Conservation (phyloP, 2,797 vertebrate genomes). For the Semaprochilodus insignis region DNA sequence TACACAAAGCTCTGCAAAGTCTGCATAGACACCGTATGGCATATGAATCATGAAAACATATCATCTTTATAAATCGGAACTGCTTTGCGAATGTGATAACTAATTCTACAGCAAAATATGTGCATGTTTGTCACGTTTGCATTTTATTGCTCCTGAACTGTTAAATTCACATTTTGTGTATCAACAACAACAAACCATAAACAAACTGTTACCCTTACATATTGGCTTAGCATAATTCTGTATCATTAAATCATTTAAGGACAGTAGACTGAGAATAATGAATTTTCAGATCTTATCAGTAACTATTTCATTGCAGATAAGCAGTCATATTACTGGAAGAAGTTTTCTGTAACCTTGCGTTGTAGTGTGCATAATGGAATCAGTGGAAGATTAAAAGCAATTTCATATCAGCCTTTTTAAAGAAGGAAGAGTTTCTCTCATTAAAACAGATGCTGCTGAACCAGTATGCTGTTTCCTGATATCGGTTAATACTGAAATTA, state of each 20-base stretch:
- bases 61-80: constrained; percentile 28
- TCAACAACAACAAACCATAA: constrained; percentile 48
- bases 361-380: background rate
- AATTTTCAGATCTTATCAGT: background rate
- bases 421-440: background rate
- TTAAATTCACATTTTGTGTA: constrained; percentile 47
- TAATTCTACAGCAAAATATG: constrained; percentile 52
- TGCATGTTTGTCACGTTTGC: constrained; percentile 50
- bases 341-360: background rate
- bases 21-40: constrained; percentile 53
- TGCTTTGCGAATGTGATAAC: constrained; percentile 49
- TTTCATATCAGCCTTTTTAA: constrained; percentile 1
- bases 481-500: too few species aligned
- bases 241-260: constrained; percentile 36
- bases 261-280: constrained; percentile 1
- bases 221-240: constrained; percentile 16
- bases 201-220: constrained; percentile 46
- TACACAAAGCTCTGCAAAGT: constrained; percentile 55
- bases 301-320: constrained; percentile 10
- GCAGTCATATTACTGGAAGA: background rate
- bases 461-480: too few species aligned
- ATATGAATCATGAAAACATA: constrained; percentile 46
- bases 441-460: background rate
- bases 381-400: background rate
- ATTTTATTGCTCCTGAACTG: constrained; percentile 52